A percentile compares a stretch with the other conserved stretches of the same genome.
phyloP scores from a whole-genome alignment of 2,113 vertebrate genomes.

The Theristicus caerulescens region DNA sequence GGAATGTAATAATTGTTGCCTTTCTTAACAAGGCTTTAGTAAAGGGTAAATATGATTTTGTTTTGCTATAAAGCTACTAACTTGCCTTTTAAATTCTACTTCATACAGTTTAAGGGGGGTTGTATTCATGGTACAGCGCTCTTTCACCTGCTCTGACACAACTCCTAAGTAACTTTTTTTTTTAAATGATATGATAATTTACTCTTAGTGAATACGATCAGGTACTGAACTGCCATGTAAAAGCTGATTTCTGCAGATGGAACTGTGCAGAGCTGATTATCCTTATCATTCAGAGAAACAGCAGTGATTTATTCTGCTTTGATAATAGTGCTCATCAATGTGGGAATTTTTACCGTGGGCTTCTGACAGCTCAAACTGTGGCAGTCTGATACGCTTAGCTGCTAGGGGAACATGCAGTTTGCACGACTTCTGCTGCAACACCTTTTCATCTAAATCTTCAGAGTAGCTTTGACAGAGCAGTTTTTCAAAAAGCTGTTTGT shows the following conservation, averaged over 20 bases:
- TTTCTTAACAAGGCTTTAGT: neutral
- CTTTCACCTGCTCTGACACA: neutral
- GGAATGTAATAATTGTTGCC: neutral
- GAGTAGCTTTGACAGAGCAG: neutral
- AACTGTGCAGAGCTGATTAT: neutral
- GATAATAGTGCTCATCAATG: neutral
- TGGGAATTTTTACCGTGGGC: neutral
- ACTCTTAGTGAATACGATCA: neutral
- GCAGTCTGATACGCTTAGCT: neutral
- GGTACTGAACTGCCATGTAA: neutral
- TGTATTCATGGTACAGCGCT: neutral
- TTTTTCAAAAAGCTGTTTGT: neutral
- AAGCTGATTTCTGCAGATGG: neutral
- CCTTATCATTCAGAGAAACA: neutral
- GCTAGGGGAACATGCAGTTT: neutral
- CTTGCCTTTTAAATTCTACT: neutral
- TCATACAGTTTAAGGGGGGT: neutral
- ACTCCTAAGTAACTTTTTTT: neutral
- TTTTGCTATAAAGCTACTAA: neutral
- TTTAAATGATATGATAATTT: neutral
- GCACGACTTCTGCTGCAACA: neutral
- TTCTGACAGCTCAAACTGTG: slow-evolving; percentile 15
- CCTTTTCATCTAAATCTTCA: neutral
- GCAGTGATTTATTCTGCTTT: slow-evolving; percentile 17
- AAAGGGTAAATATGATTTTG: neutral